phyloP scores from a whole-genome alignment of 1,140 invertebrate genomes.

The Drosophila teissieri region DNA sequence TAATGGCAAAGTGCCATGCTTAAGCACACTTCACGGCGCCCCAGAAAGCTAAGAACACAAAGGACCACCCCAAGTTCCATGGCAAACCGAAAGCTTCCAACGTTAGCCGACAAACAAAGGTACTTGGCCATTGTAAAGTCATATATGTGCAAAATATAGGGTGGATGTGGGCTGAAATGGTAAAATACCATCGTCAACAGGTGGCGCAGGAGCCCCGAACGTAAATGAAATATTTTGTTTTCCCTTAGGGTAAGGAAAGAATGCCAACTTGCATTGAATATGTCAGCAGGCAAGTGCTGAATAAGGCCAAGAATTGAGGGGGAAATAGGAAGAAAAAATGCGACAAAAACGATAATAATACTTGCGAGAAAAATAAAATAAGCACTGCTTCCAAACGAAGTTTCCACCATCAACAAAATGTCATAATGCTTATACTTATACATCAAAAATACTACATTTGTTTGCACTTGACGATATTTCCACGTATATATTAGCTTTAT shows the following conservation, averaged over 20 bases:
- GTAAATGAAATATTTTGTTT: constrained; percentile 41
- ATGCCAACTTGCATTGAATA: constrained; percentile 12
- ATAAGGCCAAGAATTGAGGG: constrained; percentile 1
- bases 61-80: constrained; percentile 27
- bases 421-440: no score
- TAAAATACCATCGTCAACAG: constrained; percentile 34
- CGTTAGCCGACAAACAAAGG: constrained; percentile 32
- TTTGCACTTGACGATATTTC: neutral
- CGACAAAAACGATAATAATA: neutral
- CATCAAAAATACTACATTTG: no score
- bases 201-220: constrained; percentile 16
- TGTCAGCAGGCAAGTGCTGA: constrained; percentile 7
- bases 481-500: neutral
- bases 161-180: neutral
- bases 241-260: neutral
- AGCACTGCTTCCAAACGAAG: neutral
- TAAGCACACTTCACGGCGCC: constrained; percentile 63
- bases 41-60: constrained; percentile 50
- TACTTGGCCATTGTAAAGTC: constrained; percentile 47
- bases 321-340: neutral
- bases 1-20: constrained; percentile 72
- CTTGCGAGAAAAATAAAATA: neutral
- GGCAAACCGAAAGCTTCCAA: constrained; percentile 5
- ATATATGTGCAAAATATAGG: neutral
- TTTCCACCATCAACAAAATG: no score